A percentile compares a stretch with the other conserved stretches of the same genome.
Conservation (phyloP, 1,140 invertebrate genomes). For the Acromyrmex charruanus region DNA sequence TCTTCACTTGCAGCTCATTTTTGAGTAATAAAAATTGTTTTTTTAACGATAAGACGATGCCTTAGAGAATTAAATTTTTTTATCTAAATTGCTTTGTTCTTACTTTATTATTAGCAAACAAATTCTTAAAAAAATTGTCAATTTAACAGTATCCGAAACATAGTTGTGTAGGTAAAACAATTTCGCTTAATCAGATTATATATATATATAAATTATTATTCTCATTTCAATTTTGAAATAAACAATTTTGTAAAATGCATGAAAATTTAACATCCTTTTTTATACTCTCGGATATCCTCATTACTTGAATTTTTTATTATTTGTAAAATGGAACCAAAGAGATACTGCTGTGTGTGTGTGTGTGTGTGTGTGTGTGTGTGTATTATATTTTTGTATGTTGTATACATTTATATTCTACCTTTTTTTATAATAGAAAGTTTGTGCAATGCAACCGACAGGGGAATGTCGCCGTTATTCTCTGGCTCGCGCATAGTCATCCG, state of each 20-base stretch:
- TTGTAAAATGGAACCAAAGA: neutral
- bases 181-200: neutral
- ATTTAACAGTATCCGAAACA: neutral
- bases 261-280: neutral
- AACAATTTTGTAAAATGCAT: neutral
- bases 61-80: neutral
- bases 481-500: slow-evolving; percentile 43
- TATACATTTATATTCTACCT: neutral
- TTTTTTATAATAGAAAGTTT: slow-evolving; percentile 29
- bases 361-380: too few relatives aligned
- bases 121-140: neutral
- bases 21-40: too few relatives aligned
- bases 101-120: neutral
- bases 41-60: too few relatives aligned
- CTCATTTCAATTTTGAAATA: neutral
- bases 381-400: neutral
- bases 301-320: neutral
- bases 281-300: neutral
- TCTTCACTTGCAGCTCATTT: too few relatives aligned
- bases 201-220: neutral
- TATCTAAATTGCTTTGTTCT: neutral
- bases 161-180: neutral
- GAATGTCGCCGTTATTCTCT: slow-evolving; percentile 50
- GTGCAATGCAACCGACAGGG: neutral
- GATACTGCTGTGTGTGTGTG: too few relatives aligned